These are phyloP conservation scores for Dicyrtoma fusca DNA, from an alignment of 2,888 invertebrate genomes.

Conservation along the genomic window DNA sequence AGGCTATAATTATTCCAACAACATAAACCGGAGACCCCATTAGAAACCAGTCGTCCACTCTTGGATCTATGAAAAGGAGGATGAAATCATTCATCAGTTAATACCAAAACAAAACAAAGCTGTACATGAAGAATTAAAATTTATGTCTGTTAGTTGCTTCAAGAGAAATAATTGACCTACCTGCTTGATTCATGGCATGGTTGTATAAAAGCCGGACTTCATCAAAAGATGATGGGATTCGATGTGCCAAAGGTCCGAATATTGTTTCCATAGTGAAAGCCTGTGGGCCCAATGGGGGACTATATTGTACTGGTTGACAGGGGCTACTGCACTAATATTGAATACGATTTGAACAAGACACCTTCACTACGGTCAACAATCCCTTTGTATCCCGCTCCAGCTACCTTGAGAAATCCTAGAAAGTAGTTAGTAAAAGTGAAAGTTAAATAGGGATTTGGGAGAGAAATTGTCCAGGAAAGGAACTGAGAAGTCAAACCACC, in stretches of 20 bases:
- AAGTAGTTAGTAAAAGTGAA: background rate
- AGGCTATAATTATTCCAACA: slow-evolving; percentile 44
- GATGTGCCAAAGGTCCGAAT: slow-evolving; percentile 36
- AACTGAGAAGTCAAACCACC: background rate
- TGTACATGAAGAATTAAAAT: no score
- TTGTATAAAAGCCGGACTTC: slow-evolving; percentile 16
- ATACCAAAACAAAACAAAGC: no score
- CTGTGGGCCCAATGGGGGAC: background rate
- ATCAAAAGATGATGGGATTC: slow-evolving; percentile 28
- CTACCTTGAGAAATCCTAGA: no score
- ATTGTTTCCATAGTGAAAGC: slow-evolving; percentile 29
- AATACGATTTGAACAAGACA: no score
- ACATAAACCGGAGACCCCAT: slow-evolving; percentile 58
- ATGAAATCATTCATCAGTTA: slow-evolving; percentile 1
- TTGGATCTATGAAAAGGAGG: slow-evolving; percentile 56
- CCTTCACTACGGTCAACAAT: no score
- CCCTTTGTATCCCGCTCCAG: background rate
- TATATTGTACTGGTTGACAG: no score
- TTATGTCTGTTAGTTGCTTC: no score
- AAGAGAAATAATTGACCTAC: no score
- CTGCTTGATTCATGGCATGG: slow-evolving; percentile 31
- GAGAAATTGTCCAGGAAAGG: background rate
- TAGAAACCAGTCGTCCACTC: slow-evolving; percentile 59
- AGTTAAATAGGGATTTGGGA: background rate
- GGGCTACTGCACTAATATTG: no score